A percentile compares a stretch with the other conserved stretches of the same genome.
These are phyloP conservation scores for Drosophila trichaetosa DNA, from an alignment of 2,888 invertebrate species.

Conservation along the genomic window DNA sequence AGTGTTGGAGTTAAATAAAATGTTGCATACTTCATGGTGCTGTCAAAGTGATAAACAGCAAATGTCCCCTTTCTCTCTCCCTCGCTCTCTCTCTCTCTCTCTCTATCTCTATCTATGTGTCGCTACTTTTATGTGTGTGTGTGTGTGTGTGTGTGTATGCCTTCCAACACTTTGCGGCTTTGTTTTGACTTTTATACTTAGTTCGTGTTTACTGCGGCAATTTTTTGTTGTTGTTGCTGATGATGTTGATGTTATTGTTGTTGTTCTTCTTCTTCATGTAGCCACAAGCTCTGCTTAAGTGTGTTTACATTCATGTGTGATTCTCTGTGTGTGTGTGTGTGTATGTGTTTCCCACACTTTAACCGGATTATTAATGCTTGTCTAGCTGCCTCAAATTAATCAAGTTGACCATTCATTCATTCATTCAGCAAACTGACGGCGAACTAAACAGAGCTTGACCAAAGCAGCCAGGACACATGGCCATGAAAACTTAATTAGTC, in stretches of 20 bases:
- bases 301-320: constrained; percentile 64
- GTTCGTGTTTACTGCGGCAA: constrained; percentile 74
- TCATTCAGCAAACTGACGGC: constrained; percentile 60
- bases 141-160: constrained; percentile 34
- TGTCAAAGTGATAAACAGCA: constrained; percentile 59
- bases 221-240: constrained; percentile 39
- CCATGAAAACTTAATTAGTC: constrained; percentile 80
- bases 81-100: not conserved
- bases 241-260: constrained; percentile 25
- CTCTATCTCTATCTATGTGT: not conserved
- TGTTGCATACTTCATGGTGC: constrained; percentile 70
- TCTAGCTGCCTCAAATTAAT: constrained; percentile 79
- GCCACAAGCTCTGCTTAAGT: constrained; percentile 79
- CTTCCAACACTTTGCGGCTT: constrained; percentile 77
- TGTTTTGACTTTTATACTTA: constrained; percentile 80
- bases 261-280: constrained; percentile 39
- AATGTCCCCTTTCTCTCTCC: constrained; percentile 28
- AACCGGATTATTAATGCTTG: constrained; percentile 81
- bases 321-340: constrained; percentile 16
- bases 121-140: constrained; percentile 9
- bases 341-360: constrained; percentile 65
- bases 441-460: constrained; percentile 42
- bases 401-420: constrained; percentile 81
- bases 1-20: constrained; percentile 63
- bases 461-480: constrained; percentile 47